Evolutionary conservation across 2,113 vertebrate genomes (phyloP).

Genomic region (Paralichthys olivaceus): DNA sequence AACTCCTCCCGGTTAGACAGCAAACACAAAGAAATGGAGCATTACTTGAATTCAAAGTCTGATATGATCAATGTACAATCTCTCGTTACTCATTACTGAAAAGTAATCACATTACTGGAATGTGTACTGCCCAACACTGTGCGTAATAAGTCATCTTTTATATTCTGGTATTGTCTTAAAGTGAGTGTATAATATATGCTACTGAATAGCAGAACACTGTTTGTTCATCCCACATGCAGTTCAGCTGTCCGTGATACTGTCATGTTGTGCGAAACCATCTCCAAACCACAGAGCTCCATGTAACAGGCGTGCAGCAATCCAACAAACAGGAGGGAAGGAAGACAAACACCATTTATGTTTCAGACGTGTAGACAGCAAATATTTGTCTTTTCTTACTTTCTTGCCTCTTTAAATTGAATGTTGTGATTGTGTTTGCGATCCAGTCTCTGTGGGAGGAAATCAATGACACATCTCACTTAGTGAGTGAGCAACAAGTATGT

Average conservation of each 20-base stretch:
- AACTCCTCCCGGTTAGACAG: background rate
- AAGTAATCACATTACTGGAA: background rate
- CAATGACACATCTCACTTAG: slow-evolving; percentile 18
- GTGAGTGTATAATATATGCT: slow-evolving; percentile 21
- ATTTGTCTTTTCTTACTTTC: slow-evolving; percentile 45
- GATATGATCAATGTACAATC: background rate
- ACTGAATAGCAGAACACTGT: slow-evolving; percentile 21
- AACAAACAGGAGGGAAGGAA: slow-evolving; percentile 28
- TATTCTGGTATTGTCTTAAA: background rate
- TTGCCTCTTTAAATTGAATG: slow-evolving; percentile 43
- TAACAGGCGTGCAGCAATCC: slow-evolving; percentile 42
- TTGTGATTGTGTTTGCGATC: slow-evolving; percentile 42
- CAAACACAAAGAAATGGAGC: no score
- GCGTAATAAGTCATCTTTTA: background rate
- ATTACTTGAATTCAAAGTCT: no score
- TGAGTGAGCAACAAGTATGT: slow-evolving; percentile 3
- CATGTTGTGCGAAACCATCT: slow-evolving; percentile 49
- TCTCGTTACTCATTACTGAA: background rate
- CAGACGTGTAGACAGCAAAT: slow-evolving; percentile 27
- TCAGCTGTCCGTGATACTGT: slow-evolving; percentile 35
- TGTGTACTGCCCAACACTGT: background rate
- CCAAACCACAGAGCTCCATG: slow-evolving; percentile 33
- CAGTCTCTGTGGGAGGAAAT: slow-evolving; percentile 17
- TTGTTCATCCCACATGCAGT: slow-evolving; percentile 30
- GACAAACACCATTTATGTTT: slow-evolving; percentile 39